Evolutionary conservation across 2,797 vertebrate genomes (phyloP), one percentile per base, ranked within the genome.

Genomic region (Darevskia mixta): DNA sequence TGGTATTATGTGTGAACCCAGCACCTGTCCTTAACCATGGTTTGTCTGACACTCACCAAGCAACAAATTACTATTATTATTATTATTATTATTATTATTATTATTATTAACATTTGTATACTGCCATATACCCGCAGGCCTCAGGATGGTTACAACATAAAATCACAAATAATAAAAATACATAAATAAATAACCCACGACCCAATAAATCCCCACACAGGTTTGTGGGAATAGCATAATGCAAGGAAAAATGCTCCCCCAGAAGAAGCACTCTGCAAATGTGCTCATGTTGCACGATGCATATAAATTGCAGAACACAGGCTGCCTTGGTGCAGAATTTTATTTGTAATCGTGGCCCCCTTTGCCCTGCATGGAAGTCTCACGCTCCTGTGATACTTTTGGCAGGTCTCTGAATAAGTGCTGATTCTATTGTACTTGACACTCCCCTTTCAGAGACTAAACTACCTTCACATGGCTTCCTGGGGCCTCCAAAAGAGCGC

Each of bases 401-500:
- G 67, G 17, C 8, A 43, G 64, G 27, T 20, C 27, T 66, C 18
- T 41, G 23, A n/a, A 58, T 32, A 49, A 41, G 0, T 15, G 49
- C 27, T 7, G 4, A 15, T 10, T 72, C 0, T 23, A 38, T 29
- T 25, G 8, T 15, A 8, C 67, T 66, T 64, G 79, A 55, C 64
- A 85, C 75, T 43, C 11, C 38, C 67, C 17, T 86, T 67, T 35
- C 55, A 97, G 97, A 97, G 92, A 23, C 81, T 0, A 1, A 67
- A 1, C 15, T 82, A 13, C 92, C 95, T 32, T 2, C 2, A 0
- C 69, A 88, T 3, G 13, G 0, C 6, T 79, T 85, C 67, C 77
- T 93, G 6, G 97, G 96, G 5, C 72, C 83, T 0, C 90, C 95
- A 49, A 95, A 94, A 7, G 96, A 97, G 41, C 96, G 96, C 66